A percentile compares a stretch with the other conserved stretches of the same genome.
phyloP scores from a whole-genome alignment of 2,888 invertebrate genomes.

The Oligia fasciuncula region DNA sequence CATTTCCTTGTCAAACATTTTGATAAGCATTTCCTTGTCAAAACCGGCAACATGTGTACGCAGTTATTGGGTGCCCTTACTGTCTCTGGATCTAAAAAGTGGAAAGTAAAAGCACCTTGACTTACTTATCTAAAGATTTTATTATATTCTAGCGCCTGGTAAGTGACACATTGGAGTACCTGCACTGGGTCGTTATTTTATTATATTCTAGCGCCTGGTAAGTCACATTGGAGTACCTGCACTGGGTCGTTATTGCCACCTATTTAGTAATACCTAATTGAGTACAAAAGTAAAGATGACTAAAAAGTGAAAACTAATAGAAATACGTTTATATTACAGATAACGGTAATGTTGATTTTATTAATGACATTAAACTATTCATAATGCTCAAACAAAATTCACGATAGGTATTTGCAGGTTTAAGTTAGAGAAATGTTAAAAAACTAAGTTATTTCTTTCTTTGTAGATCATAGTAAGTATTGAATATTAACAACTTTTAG shows the following conservation, averaged over 20 bases:
- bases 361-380: not conserved
- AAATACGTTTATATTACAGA: conserved; percentile 2
- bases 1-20: too few relatives aligned
- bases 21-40: too few relatives aligned
- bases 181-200: not conserved
- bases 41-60: too few relatives aligned
- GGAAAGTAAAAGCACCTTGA: not conserved
- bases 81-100: too few relatives aligned
- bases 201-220: conserved; percentile 55
- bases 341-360: conserved; percentile 9
- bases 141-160: conserved; percentile 53
- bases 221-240: not conserved
- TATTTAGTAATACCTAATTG: not conserved
- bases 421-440: not conserved
- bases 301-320: not conserved
- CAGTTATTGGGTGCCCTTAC: too few relatives aligned
- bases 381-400: not conserved
- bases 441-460: not conserved
- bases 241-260: not conserved
- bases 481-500: not conserved
- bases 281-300: not conserved
- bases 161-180: conserved; percentile 20
- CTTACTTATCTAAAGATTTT: not conserved
- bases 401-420: not conserved
- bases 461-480: conserved; percentile 35